These are phyloP conservation scores for Pseudorasbora parva DNA, from an alignment of 2,113 vertebrate genomes.

Conservation along the genomic window DNA sequence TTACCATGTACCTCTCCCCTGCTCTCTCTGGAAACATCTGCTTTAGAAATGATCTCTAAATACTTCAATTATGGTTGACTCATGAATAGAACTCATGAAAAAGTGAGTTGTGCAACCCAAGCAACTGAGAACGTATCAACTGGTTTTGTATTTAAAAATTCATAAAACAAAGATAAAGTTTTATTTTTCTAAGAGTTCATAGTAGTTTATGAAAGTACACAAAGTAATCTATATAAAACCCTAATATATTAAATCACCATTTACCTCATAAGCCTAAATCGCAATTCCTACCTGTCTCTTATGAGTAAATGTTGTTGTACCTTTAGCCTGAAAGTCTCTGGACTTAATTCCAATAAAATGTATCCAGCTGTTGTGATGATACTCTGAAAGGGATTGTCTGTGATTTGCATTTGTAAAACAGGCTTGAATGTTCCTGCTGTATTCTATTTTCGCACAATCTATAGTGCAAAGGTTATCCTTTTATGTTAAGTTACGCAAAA, in stretches of 20 bases:
- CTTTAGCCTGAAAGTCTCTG: conserved; percentile 22
- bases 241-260: conserved; percentile 19
- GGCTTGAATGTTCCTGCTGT: conserved; percentile 51
- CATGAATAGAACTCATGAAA: conserved; percentile 27
- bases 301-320: conserved; percentile 12
- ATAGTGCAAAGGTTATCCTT: neutral
- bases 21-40: neutral
- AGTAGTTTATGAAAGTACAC: conserved; percentile 67
- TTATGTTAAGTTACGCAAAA: neutral
- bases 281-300: conserved; percentile 32
- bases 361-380: conserved; percentile 61
- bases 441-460: conserved; percentile 20
- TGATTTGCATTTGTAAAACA: conserved; percentile 56
- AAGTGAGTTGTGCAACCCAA: neutral
- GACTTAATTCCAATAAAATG: conserved; percentile 57
- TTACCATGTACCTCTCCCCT: neutral
- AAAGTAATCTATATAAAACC: conserved; percentile 29
- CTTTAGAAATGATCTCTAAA: neutral
- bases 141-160: conserved; percentile 68
- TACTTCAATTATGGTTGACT: neutral
- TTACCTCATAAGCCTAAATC: conserved; percentile 45
- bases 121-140: conserved; percentile 40
- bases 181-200: conserved; percentile 80
- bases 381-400: conserved; percentile 59
- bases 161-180: conserved; percentile 71